Evolutionary conservation across 2,888 invertebrate genomes (phyloP).

Genomic region (Sesia bembeciformis): DNA sequence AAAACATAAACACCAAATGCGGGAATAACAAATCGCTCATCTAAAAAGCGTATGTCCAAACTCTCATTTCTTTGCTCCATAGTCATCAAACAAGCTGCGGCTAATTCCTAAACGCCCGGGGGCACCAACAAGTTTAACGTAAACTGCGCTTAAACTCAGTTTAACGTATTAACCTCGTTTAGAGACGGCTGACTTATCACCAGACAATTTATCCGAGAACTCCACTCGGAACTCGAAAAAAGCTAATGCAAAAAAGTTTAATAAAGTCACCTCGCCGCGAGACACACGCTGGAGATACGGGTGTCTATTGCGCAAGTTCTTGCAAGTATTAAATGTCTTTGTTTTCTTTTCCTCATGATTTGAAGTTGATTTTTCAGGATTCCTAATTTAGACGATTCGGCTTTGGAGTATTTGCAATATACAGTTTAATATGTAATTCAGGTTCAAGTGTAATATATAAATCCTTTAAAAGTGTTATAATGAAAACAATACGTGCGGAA

Average conservation of each 20-base stretch:
- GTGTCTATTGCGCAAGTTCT: not conserved
- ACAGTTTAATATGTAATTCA: too few relatives aligned
- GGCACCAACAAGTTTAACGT: conserved; percentile 23
- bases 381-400: too few relatives aligned
- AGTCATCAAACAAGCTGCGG: conserved; percentile 1
- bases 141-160: conserved; percentile 49
- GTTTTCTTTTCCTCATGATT: not conserved
- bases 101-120: conserved; percentile 1
- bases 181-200: conserved; percentile 50
- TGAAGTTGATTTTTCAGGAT: too few relatives aligned
- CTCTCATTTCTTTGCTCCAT: conserved; percentile 27
- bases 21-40: too few relatives aligned
- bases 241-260: conserved; percentile 57
- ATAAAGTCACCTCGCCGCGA: conserved; percentile 41
- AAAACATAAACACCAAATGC: too few relatives aligned
- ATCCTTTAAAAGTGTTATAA: too few relatives aligned
- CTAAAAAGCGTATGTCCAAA: not conserved
- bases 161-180: conserved; percentile 64
- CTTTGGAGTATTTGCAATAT: too few relatives aligned
- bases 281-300: conserved; percentile 13
- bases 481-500: too few relatives aligned
- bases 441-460: too few relatives aligned
- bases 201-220: conserved; percentile 49
- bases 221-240: conserved; percentile 35
- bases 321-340: not conserved